A percentile compares a stretch with the other conserved stretches of the same genome.
Conservation (phyloP, 1,140 invertebrate genomes). For the Hyposmocoma kahamanoa region DNA sequence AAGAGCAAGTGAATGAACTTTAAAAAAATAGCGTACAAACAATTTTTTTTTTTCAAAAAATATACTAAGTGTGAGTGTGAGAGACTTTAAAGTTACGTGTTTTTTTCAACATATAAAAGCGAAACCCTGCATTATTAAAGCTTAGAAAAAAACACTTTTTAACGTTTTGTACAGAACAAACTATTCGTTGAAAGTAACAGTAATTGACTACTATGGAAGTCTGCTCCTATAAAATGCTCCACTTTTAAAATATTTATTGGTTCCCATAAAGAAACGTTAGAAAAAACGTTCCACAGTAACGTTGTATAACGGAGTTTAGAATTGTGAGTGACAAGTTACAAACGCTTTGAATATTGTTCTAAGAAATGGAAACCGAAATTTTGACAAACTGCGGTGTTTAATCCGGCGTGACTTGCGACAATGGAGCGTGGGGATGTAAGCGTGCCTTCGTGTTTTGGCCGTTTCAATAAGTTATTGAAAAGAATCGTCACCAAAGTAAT, state of each 20-base stretch:
- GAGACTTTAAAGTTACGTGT: background rate
- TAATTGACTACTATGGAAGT: constrained; percentile 60
- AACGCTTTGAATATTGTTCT: constrained; percentile 40
- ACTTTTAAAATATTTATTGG: constrained; percentile 62
- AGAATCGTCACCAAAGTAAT: constrained; percentile 54
- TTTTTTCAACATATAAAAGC: constrained; percentile 27
- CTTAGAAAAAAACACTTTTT: constrained; percentile 28
- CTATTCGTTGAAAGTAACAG: constrained; percentile 56
- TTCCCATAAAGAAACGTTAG: constrained; percentile 41
- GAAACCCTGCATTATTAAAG: constrained; percentile 39
- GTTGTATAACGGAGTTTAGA: constrained; percentile 53
- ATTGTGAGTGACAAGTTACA: constrained; percentile 38
- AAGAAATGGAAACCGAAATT: constrained; percentile 61
- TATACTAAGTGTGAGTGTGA: background rate
- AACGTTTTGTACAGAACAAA: constrained; percentile 31
- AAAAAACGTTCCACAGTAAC: constrained; percentile 46
- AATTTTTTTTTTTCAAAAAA: too few species aligned
- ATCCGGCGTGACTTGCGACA: constrained; percentile 28
- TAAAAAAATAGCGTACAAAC: too few species aligned
- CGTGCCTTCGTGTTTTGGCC: constrained; percentile 58
- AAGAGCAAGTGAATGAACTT: too few species aligned
- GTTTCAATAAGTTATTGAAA: constrained; percentile 46
- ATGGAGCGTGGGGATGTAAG: constrained; percentile 47
- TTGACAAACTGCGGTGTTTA: constrained; percentile 58
- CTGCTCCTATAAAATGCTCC: constrained; percentile 54